Percentiles rank a stretch among this genome's conserved stretches.
Conservation (phyloP, 2,888 invertebrate genomes). For the Polymixis lichenea region DNA sequence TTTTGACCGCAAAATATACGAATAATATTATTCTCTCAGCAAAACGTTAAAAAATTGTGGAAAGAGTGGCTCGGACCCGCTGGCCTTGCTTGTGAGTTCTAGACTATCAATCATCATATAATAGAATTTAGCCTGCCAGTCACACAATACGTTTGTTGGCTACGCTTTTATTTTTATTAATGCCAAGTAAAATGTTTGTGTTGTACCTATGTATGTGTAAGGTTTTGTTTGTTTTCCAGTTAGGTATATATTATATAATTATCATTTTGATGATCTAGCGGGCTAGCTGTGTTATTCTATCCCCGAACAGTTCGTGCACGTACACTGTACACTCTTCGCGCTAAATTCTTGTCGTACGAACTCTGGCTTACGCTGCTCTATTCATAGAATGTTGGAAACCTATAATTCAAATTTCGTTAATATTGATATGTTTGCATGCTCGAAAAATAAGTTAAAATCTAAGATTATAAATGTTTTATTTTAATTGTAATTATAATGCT, state of each 20-base stretch:
- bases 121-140: constrained; percentile 62
- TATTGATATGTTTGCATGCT: not conserved
- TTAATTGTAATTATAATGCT: no score
- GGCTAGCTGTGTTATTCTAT: no score
- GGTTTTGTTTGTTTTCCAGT: not conserved
- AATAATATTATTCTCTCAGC: constrained; percentile 51
- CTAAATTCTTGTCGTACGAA: not conserved
- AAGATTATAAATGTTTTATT: no score
- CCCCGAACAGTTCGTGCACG: no score
- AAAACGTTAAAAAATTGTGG: constrained; percentile 48
- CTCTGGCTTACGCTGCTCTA: not conserved
- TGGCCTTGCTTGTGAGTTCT: constrained; percentile 54
- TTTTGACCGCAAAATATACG: constrained; percentile 42
- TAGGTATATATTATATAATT: not conserved
- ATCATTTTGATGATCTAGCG: no score
- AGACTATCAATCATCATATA: constrained; percentile 62
- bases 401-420: not conserved
- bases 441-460: no score
- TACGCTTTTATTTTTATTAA: constrained; percentile 58
- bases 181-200: constrained; percentile 25
- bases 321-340: not conserved
- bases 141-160: constrained; percentile 62
- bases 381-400: not conserved
- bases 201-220: not conserved
- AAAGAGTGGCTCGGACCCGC: constrained; percentile 40